phyloP scores from a whole-genome alignment of 1,140 invertebrate species.

The Caenorhabditis remanei region DNA sequence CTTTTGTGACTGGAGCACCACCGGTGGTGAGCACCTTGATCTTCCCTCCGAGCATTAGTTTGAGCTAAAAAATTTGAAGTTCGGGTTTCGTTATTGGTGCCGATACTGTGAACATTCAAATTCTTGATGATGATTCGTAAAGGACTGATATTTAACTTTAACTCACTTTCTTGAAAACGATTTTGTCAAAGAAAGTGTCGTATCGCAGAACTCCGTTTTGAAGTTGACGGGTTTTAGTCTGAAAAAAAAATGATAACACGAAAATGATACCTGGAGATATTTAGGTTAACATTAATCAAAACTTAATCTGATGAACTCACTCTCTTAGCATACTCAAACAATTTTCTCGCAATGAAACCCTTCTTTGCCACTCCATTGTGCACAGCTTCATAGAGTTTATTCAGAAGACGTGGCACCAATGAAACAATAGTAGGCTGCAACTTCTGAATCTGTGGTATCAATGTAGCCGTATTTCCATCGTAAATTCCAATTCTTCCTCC shows the following conservation, averaged over 20 bases:
- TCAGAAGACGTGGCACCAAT: slow-evolving; percentile 80
- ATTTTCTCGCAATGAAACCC: slow-evolving; percentile 57
- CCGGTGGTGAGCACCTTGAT: slow-evolving; percentile 71
- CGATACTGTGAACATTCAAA: too few relatives aligned
- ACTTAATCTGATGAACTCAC: neutral
- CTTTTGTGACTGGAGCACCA: slow-evolving; percentile 69
- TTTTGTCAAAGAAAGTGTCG: slow-evolving; percentile 72
- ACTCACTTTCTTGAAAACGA: slow-evolving; percentile 69
- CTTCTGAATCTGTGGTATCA: slow-evolving; percentile 78
- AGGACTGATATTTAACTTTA: too few relatives aligned
- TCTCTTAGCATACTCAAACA: slow-evolving; percentile 64
- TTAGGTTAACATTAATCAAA: too few relatives aligned
- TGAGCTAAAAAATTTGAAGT: slow-evolving; percentile 57
- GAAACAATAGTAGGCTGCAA: slow-evolving; percentile 79
- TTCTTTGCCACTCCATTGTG: slow-evolving; percentile 62
- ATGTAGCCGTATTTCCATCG: slow-evolving; percentile 78
- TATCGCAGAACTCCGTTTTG: slow-evolving; percentile 62
- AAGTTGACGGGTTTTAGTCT: slow-evolving; percentile 64
- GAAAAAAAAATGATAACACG: neutral
- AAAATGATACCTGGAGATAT: neutral
- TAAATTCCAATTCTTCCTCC: slow-evolving; percentile 79
- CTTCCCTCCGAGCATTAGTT: slow-evolving; percentile 68
- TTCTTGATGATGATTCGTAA: too few relatives aligned
- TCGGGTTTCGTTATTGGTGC: too few relatives aligned
- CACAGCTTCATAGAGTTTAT: slow-evolving; percentile 78